Conservation (phyloP, 1,140 invertebrate genomes). For the Papilio dardanus region DNA sequence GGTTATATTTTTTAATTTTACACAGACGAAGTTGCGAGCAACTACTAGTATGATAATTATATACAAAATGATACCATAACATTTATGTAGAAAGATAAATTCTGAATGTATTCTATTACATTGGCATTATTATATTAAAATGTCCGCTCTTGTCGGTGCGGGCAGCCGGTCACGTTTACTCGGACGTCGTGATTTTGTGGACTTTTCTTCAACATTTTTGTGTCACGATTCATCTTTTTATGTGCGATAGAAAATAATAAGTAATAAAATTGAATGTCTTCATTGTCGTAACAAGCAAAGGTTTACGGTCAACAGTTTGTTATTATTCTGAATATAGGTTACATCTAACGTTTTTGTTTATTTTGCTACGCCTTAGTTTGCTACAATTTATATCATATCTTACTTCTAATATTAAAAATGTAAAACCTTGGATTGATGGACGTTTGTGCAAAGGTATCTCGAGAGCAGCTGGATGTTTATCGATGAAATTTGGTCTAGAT, state of each 20-base stretch:
- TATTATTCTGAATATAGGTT: background rate
- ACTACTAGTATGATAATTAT: too few species aligned
- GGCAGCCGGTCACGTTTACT: slow-evolving; percentile 13
- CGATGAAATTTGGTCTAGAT: too few species aligned
- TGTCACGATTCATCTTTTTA: slow-evolving; percentile 22
- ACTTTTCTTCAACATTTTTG: slow-evolving; percentile 29
- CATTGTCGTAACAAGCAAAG: background rate
- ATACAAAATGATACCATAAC: background rate
- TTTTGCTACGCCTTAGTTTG: background rate
- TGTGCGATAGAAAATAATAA: slow-evolving; percentile 13
- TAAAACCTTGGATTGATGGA: too few species aligned
- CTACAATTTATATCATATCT: too few species aligned
- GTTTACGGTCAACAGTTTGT: background rate
- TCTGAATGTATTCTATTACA: background rate
- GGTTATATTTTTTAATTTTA: too few species aligned
- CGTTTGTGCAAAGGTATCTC: too few species aligned
- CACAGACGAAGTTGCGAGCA: too few species aligned
- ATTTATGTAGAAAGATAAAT: background rate
- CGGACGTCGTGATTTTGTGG: slow-evolving; percentile 22
- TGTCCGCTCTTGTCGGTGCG: background rate
- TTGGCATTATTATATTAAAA: slow-evolving; percentile 8
- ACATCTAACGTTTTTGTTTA: background rate
- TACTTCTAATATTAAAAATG: too few species aligned
- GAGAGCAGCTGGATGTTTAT: too few species aligned
- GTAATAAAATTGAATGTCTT: slow-evolving; percentile 26